A percentile compares a stretch with the other conserved stretches of the same genome.
Evolutionary conservation across 2,888 invertebrate species (phyloP).

Genomic region (Pristionchus arcanus): DNA sequence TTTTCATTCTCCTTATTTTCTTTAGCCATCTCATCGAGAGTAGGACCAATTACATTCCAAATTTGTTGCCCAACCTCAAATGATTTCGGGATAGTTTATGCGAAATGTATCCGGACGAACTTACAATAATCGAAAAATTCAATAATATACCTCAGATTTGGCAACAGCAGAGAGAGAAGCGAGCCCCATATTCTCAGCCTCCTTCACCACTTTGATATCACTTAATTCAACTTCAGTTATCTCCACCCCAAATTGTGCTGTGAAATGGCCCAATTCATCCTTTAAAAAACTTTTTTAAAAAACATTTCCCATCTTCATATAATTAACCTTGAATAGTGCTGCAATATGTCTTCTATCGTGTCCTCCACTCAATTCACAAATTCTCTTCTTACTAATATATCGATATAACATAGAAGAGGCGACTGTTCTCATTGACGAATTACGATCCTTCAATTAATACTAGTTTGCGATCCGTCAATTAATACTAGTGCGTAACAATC

Average conservation of each 20-base stretch:
- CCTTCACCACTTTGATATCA: slow-evolving; percentile 75
- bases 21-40: slow-evolving; percentile 63
- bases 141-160: slow-evolving; percentile 61
- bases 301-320: neutral
- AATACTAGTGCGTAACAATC: neutral
- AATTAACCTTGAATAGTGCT: slow-evolving; percentile 65
- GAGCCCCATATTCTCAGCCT: slow-evolving; percentile 74
- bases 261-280: slow-evolving; percentile 79
- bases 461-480: slow-evolving; percentile 76
- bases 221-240: slow-evolving; percentile 80
- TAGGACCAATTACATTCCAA: slow-evolving; percentile 66
- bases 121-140: neutral
- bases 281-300: slow-evolving; percentile 63
- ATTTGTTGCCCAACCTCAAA: slow-evolving; percentile 65
- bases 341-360: slow-evolving; percentile 65
- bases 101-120: neutral
- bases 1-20: slow-evolving; percentile 57
- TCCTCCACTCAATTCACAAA: slow-evolving; percentile 75
- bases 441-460: slow-evolving; percentile 73
- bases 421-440: slow-evolving; percentile 79
- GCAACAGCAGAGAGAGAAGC: slow-evolving; percentile 66
- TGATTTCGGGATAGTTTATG: neutral
- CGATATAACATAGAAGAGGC: slow-evolving; percentile 80
- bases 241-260: slow-evolving; percentile 79
- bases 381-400: slow-evolving; percentile 78